Conservation (phyloP, 1,140 invertebrate genomes). For the Scaptomyza pallida region DNA sequence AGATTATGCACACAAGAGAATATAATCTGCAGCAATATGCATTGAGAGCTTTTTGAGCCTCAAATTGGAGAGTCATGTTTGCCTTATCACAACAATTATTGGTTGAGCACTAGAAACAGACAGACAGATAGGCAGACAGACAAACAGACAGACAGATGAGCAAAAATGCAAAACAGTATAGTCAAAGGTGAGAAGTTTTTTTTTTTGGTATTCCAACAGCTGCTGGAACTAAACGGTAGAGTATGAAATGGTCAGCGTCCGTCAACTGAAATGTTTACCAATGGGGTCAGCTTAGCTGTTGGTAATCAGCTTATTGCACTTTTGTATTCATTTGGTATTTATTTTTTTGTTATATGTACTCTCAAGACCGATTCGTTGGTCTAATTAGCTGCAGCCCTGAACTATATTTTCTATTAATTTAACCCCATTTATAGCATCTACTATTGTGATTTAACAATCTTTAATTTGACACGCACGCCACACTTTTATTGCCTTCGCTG, state of each 20-base stretch:
- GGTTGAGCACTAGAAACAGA: constrained; percentile 6
- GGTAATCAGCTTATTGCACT: constrained; percentile 52
- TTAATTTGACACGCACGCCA: constrained; percentile 18
- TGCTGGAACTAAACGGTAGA: background rate
- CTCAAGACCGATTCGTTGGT: constrained; percentile 33
- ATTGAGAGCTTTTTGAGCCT: constrained; percentile 38
- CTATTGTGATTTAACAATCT: constrained; percentile 21
- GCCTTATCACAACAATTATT: constrained; percentile 42
- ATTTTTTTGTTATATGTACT: constrained; percentile 42
- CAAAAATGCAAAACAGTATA: background rate
- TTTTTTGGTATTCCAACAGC: background rate
- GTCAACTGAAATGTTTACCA: constrained; percentile 6
- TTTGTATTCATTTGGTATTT: constrained; percentile 36
- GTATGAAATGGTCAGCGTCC: background rate
- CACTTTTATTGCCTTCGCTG: constrained; percentile 27
- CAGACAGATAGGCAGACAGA: constrained; percentile 7
- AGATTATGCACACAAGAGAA: constrained; percentile 9
- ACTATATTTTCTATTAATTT: constrained; percentile 48
- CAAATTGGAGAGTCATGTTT: constrained; percentile 35
- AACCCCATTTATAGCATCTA: constrained; percentile 21
- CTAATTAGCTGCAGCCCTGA: constrained; percentile 54
- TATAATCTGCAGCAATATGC: constrained; percentile 28
- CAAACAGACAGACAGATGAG: constrained; percentile 18
- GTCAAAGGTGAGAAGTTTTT: constrained; percentile 1
- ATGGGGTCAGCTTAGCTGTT: constrained; percentile 33